Base-by-base conservation (phyloP, 2,888 invertebrate genomes). In the Micoletzkya japonica region DNA sequence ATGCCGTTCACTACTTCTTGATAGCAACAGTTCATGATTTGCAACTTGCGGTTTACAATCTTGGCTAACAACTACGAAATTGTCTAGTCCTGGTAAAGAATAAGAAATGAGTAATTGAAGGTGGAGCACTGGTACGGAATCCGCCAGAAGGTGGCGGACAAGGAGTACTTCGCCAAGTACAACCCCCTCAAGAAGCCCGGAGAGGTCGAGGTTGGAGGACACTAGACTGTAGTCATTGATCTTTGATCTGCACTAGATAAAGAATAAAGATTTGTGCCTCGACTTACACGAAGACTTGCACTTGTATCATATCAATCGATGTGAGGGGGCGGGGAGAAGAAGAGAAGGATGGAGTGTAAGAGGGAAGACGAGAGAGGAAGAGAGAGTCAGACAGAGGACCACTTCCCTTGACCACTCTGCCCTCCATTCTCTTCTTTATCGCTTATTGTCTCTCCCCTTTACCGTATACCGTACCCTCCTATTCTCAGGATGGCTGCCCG, bases 71-170 rank as follows among this genome's bases (percentile, higher is more conserved):
- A n/a, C n/a, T n/a, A n/a, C n/a, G n/a, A n/a, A n/a, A n/a, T n/a
- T n/a, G n/a, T n/a, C n/a, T n/a, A n/a, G n/a, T n/a, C n/a, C n/a
- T n/a, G n/a, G n/a, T 54, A 54, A n/a, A n/a, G n/a, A n/a, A n/a
- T n/a, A n/a, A n/a, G n/a, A 54, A 30, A 26, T 30, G 4, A 24
- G 20, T 17, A 60, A 24, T 60, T 72, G 36, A 37, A 76, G 76
- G 81, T 82, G 59, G 81, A 82, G 75, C 82, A 82, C 78, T 81
- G 81, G 82, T 80, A 79, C 74, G 82, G 82, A 66, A 78, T 81
- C 72, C 74, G 82, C 44, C 82, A 82, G 73, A 80, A 81, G 80
- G 60, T 74, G 59, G 78, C 78, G 58, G 82, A 82, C 73, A 78
- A 78, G 73, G 77, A 79, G 75, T 82, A 82, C 73, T 82, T 81